These are phyloP conservation scores for Buteo buteo DNA, from an alignment of 2,113 vertebrate species.

Conservation along the genomic window DNA sequence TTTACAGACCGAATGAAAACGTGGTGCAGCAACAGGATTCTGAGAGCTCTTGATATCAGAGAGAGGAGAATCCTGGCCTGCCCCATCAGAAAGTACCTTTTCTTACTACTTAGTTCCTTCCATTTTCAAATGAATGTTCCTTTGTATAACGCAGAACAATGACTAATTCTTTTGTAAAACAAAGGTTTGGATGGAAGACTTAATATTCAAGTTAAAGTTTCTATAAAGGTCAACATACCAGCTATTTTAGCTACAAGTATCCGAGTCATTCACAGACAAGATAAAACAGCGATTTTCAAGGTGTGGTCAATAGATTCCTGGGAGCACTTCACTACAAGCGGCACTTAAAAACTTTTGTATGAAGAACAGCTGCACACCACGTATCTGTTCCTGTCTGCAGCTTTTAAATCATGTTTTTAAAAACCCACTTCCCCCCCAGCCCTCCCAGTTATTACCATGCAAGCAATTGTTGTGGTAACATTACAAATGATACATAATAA, in stretches of 20 bases:
- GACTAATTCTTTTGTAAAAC: not conserved
- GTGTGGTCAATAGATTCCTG: not conserved
- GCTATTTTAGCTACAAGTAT: not conserved
- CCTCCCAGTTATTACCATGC: not conserved
- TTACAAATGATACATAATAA: not conserved
- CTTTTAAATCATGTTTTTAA: not conserved
- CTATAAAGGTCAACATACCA: not conserved
- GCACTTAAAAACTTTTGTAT: not conserved
- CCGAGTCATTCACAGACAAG: not conserved
- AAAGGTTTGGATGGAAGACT: not conserved
- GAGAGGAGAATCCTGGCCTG: not conserved
- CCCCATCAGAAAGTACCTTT: not conserved
- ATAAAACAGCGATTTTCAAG: not conserved
- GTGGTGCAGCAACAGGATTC: not conserved
- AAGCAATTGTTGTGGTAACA: not conserved
- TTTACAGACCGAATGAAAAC: not conserved
- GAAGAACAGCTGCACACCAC: not conserved
- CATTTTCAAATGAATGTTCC: not conserved
- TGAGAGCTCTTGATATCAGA: not conserved
- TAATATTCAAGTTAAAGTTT: not conserved
- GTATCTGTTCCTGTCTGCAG: not conserved
- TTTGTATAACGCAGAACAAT: not conserved
- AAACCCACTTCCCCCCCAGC: rapidly evolving
- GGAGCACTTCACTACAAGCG: not conserved
- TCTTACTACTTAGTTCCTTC: not conserved